Evolutionary conservation across 1,140 invertebrate genomes (phyloP).

Genomic region (Drosophila mojavensis): DNA sequence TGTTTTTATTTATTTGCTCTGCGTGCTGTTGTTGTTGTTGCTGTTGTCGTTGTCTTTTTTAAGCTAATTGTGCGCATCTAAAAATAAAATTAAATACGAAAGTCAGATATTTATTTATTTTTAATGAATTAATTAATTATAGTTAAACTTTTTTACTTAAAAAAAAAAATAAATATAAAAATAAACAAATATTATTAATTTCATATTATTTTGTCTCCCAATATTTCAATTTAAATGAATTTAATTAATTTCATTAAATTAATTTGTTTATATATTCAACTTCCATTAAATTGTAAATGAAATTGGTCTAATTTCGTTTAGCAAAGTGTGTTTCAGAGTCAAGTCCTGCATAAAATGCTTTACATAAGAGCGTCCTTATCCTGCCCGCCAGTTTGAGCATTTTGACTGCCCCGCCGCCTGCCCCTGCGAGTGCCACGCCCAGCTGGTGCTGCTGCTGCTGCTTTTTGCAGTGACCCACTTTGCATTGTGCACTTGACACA

Average conservation of each 20-base stretch:
- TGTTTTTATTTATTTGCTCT: slow-evolving; percentile 15
- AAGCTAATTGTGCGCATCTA: slow-evolving; percentile 79
- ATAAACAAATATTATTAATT: no score
- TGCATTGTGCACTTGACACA: slow-evolving; percentile 70
- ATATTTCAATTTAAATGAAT: no score
- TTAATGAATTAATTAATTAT: no score
- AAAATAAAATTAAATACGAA: neutral
- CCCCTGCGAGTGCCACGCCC: slow-evolving; percentile 5
- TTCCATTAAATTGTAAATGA: no score
- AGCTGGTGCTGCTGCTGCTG: neutral
- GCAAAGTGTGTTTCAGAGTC: no score
- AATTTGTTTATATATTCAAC: no score
- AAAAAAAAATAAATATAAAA: no score
- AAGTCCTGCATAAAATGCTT: slow-evolving; percentile 52
- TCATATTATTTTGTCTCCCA: no score
- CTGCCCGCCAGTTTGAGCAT: slow-evolving; percentile 46
- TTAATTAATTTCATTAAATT: no score
- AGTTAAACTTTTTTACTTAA: no score
- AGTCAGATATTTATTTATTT: no score
- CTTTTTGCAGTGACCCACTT: slow-evolving; percentile 68
- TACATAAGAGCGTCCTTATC: slow-evolving; percentile 70
- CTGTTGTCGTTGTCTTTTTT: slow-evolving; percentile 50
- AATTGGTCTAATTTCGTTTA: no score
- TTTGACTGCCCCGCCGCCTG: neutral
- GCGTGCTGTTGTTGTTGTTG: slow-evolving; percentile 19